Percentiles rank a stretch among this genome's conserved stretches.
These are phyloP conservation scores for Pyralis farinalis DNA, from an alignment of 2,888 invertebrate genomes.

Conservation along the genomic window DNA sequence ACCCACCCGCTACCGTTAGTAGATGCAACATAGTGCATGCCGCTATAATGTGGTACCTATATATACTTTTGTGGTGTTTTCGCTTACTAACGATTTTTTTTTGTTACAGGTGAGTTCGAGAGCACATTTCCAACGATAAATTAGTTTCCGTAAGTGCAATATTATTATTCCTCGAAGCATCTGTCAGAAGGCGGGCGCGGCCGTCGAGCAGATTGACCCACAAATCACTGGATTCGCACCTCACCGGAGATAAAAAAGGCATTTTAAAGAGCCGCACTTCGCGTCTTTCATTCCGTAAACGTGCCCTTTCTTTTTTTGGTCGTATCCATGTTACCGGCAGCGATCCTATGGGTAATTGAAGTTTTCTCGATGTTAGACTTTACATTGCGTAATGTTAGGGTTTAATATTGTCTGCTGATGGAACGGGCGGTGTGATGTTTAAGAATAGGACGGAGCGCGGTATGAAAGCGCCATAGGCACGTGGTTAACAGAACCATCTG, in stretches of 20 bases:
- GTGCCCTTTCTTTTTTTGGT: conserved; percentile 5
- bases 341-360: not conserved
- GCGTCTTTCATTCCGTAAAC: not conserved
- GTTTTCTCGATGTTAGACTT: not conserved
- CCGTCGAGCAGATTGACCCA: conserved; percentile 19
- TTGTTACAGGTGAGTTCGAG: conserved; percentile 38
- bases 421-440: conserved; percentile 1
- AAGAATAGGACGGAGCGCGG: not conserved
- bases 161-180: not conserved
- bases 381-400: not conserved
- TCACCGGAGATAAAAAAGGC: not conserved
- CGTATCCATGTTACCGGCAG: conserved; percentile 4
- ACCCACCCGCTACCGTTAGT: too few relatives aligned
- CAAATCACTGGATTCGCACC: conserved; percentile 14
- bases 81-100: too few relatives aligned
- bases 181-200: conserved; percentile 5
- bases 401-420: conserved; percentile 13
- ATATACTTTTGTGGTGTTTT: too few relatives aligned
- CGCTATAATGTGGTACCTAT: too few relatives aligned
- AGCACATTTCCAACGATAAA: conserved; percentile 2
- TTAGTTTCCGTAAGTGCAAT: not conserved
- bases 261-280: not conserved
- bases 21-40: too few relatives aligned
- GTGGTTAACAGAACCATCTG: conserved; percentile 4
- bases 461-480: conserved; percentile 2